phyloP scores from a whole-genome alignment of 2,797 vertebrate genomes.

The Halcyon chelicuti region DNA sequence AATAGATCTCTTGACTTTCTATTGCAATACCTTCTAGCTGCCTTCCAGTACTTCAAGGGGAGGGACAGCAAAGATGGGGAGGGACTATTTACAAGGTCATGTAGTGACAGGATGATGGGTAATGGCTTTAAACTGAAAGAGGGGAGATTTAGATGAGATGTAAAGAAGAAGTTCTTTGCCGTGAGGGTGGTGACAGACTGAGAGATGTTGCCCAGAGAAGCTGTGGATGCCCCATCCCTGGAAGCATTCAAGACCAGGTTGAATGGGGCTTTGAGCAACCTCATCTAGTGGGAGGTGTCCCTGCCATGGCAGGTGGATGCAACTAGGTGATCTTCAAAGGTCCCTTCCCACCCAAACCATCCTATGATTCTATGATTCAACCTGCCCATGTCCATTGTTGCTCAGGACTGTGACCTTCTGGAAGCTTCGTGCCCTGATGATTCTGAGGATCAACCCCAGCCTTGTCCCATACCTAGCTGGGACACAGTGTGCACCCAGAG shows the following conservation, averaged over 20 bases:
- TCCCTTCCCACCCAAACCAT: not conserved
- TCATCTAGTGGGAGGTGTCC: not conserved
- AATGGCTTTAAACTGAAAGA: not conserved
- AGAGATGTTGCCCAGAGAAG: not conserved
- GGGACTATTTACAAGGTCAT: not conserved
- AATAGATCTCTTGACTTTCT: not conserved
- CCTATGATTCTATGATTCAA: not conserved
- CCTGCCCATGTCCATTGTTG: accelerated
- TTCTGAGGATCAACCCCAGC: not conserved
- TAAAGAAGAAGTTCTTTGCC: not conserved
- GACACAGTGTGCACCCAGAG: not conserved
- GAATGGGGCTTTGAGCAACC: not conserved
- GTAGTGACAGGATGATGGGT: not conserved
- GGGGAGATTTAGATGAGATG: not conserved
- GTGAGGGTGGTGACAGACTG: not conserved
- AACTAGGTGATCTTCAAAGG: too few relatives aligned
- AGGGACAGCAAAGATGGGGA: not conserved
- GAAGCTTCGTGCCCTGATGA: not conserved
- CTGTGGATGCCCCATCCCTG: not conserved
- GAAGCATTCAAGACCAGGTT: not conserved
- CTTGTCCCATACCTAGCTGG: not conserved
- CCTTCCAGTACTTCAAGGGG: not conserved
- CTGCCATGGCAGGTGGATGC: too few relatives aligned
- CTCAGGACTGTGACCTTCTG: not conserved
- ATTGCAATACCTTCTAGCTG: not conserved